Base-by-base conservation (phyloP, 2,797 vertebrate genomes). In the Clarias pachynema region DNA sequence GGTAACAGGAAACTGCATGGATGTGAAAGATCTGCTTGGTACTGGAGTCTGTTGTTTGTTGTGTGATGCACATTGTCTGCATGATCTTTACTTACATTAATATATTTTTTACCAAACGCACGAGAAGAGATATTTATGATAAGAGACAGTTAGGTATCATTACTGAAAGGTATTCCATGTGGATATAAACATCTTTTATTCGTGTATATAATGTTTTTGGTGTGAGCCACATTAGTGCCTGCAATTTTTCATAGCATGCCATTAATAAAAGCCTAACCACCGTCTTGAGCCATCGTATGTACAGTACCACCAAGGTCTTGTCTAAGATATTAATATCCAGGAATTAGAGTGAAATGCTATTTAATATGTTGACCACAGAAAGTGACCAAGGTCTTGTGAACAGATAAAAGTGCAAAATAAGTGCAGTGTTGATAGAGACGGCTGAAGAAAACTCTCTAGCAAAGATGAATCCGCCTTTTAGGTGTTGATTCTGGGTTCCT, bases 1-100 rank as follows among this genome's bases (percentile, higher is more conserved):
- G 93, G 94, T 95, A 90, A 88, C 14, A 62, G 34, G 44, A 29
- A 63, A 57, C 53, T 60, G 79, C 66, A 80, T 83, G 82, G 57
- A 14, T 74, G 4, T 56, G 7, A 74, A 73, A 20, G 31, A 85
- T 24, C 14, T 83, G 72, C 29, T 14, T 80, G 53, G 26, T 34
- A 56, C 37, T 70, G 53, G 68, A n/a, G 31, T 44, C 4, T 49
- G 66, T 24, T 56, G 40, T 82, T 62, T 82, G 66, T 62, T 26
- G 81, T 16, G 70, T 78, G 83, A 77, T 62, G 14, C 72, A 29
- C 40, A 37, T 20, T 37, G 15, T 26, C 56, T 65, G 86, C 68
- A 87, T 74, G 59, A 6, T 24, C 22, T 72, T 37, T 63, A 57
- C n/a, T 24, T 2, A 9, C 16, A 31, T 57, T 20, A 56, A 56